A percentile compares a stretch with the other conserved stretches of the same genome.
phyloP scores from a whole-genome alignment of 2,797 vertebrate genomes.

The Macropus fuliginosus region DNA sequence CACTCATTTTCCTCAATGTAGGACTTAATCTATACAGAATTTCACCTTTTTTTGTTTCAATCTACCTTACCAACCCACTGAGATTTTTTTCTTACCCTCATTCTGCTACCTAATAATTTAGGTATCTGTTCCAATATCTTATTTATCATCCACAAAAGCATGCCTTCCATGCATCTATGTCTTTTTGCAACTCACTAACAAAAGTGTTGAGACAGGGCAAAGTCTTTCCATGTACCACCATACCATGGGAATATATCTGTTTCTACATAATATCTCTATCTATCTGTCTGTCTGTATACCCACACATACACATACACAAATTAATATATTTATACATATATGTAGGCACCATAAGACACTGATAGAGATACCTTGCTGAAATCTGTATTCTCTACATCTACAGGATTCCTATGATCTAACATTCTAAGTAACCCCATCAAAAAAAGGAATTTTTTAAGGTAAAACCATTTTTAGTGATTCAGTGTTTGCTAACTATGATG shows the following conservation, averaged over 20 bases:
- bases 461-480: background rate
- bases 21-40: background rate
- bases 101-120: background rate
- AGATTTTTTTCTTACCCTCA: background rate
- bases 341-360: background rate
- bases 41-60: background rate
- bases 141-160: background rate
- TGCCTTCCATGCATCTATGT: background rate
- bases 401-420: background rate
- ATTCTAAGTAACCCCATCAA: background rate
- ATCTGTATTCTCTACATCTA: background rate
- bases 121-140: background rate
- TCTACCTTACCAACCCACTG: background rate
- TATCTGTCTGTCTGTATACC: too few relatives aligned
- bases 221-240: too few relatives aligned
- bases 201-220: too few relatives aligned
- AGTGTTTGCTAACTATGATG: background rate
- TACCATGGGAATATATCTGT: background rate
- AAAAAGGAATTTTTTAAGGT: background rate
- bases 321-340: background rate
- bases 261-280: too few relatives aligned
- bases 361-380: background rate
- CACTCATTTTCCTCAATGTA: background rate
- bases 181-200: background rate
- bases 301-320: background rate